These are phyloP conservation scores for Passer montanus DNA, from an alignment of 2,113 vertebrate genomes.

Conservation along the genomic window DNA sequence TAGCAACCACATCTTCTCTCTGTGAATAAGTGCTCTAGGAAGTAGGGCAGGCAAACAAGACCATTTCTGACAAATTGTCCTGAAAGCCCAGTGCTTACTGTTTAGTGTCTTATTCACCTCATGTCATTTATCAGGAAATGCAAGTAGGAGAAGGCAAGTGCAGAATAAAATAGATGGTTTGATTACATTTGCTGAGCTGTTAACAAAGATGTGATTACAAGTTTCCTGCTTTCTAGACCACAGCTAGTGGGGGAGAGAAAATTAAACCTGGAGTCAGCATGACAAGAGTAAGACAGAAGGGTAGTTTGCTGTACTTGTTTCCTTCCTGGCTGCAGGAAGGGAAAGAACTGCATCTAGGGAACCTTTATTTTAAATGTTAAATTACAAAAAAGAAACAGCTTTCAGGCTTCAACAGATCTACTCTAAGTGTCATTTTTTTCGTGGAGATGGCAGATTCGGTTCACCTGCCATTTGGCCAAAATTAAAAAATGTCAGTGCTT, in stretches of 20 bases:
- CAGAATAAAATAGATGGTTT: not conserved
- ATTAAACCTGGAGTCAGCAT: not conserved
- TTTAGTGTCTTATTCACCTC: not conserved
- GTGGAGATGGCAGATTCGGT: not conserved
- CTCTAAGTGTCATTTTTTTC: not conserved
- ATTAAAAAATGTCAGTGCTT: not conserved
- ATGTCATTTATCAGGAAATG: not conserved
- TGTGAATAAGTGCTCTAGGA: not conserved
- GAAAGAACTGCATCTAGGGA: not conserved
- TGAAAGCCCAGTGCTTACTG: not conserved
- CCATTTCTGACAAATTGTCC: not conserved
- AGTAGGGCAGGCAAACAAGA: not conserved
- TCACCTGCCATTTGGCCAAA: not conserved
- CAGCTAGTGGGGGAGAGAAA: not conserved
- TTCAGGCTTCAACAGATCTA: not conserved
- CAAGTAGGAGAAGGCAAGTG: not conserved
- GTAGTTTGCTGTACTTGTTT: not conserved
- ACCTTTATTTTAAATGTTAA: not conserved
- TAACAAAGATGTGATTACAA: not conserved
- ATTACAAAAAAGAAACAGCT: not conserved
- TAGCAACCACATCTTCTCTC: not conserved
- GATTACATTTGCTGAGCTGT: not conserved
- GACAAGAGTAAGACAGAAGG: not conserved
- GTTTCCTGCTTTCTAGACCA: not conserved
- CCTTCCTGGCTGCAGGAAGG: not conserved